Evolutionary conservation across 2,113 vertebrate species (phyloP), one percentile per base, ranked within the genome.

Genomic region (Gobius niger): DNA sequence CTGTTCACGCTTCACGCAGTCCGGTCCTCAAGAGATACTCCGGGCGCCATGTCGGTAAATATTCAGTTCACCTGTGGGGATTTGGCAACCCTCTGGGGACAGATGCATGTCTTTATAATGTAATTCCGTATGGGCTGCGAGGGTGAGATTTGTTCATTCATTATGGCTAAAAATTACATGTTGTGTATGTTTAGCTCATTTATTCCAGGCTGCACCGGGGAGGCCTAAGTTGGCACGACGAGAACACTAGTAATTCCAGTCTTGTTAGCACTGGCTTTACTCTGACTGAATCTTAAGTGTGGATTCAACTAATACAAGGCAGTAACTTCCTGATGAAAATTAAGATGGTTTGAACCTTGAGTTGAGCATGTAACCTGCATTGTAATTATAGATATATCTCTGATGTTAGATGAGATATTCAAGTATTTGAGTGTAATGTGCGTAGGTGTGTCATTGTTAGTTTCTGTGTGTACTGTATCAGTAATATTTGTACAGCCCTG

Each of bases 1-100:
- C 63, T 65, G 53, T 87, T 81, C 62, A 76, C 46, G 65, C 76
- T 74, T 81, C 54, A 76, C 1, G 34, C 75, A 46, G 67, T 72
- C 72, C 63, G 49, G 70, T 68, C 76, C 74, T 77, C 52, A 41
- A 61, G 73, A 83, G 82, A 73, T 71, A 82, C 82, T 67, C 72
- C 63, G 78, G 79, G 76, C 73, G 63, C 47, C 16, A 42, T 77
- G 71, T 64, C 77, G 59, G 69, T 70, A 83, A 82, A 82, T 83
- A 81, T 83, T 82, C 70, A 78, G 51, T 62, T 68, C 75, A 81
- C 34, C 67, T 77, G 70, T 73, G 70, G 47, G 63, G 73, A 60
- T 70, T 56, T 75, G 70, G 51, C 53, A 44, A 40, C 44, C 24
- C 67, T 41, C 50, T 40, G 34, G 52, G 16, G 71, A 2, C 42